Evolutionary conservation across 2,113 vertebrate genomes (phyloP).

Genomic region (Actenoides hombroni): DNA sequence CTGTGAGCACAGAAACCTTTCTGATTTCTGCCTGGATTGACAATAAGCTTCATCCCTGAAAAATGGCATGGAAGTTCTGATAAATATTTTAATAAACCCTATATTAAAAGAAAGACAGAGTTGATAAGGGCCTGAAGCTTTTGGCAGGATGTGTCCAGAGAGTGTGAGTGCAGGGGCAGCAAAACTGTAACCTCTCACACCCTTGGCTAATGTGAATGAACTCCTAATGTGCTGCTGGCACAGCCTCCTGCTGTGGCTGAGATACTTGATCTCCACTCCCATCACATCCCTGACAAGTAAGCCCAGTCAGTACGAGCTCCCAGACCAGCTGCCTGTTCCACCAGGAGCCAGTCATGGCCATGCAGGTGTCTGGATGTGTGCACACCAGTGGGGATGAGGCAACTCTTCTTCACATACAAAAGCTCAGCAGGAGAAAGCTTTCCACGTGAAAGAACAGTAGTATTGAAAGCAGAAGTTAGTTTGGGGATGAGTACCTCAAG

Average conservation of each 20-base stretch:
- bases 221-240: rapidly evolving
- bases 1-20: background rate
- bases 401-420: rapidly evolving
- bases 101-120: background rate
- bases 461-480: background rate
- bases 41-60: background rate
- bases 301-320: rapidly evolving
- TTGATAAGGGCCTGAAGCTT: background rate
- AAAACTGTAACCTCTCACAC: background rate
- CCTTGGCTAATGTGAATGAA: too few relatives aligned
- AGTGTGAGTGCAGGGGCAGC: rapidly evolving
- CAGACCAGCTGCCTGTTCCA: background rate
- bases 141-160: background rate
- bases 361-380: background rate
- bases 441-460: background rate
- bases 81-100: background rate
- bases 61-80: background rate
- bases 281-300: background rate
- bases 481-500: background rate
- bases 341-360: rapidly evolving
- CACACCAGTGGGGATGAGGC: background rate
- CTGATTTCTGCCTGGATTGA: background rate
- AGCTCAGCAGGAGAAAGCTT: background rate
- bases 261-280: rapidly evolving
- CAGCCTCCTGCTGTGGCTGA: background rate